phyloP scores from a whole-genome alignment of 2,888 invertebrate genomes.

The Diogma glabrata region DNA sequence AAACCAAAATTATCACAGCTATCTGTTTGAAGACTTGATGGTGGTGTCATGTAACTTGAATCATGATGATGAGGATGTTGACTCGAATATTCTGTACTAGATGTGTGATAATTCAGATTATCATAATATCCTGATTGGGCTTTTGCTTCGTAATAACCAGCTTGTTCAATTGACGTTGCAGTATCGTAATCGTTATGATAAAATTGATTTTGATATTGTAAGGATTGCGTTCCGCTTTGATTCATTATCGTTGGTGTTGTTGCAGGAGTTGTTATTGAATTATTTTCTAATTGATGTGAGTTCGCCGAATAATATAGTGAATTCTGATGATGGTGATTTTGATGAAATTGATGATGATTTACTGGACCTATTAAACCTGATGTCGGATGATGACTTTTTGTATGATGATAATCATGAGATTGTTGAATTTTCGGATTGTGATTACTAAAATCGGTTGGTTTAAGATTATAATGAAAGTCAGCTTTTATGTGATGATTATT shows the following conservation, averaged over 20 bases:
- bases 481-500: constrained; percentile 21
- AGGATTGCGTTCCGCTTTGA: not conserved
- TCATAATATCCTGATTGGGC: constrained; percentile 31
- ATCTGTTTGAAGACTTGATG: constrained; percentile 17
- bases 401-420: constrained; percentile 12
- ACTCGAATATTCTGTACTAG: constrained; percentile 17
- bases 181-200: constrained; percentile 26
- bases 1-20: constrained; percentile 21
- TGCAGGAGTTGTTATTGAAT: not conserved
- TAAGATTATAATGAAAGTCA: constrained; percentile 26
- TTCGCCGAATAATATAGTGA: constrained; percentile 5
- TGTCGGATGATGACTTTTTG: constrained; percentile 9
- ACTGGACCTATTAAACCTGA: constrained; percentile 11
- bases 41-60: constrained; percentile 15
- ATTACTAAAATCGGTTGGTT: constrained; percentile 24
- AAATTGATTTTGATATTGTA: constrained; percentile 25
- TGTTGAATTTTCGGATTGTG: constrained; percentile 17
- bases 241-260: not conserved
- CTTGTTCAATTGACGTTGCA: constrained; percentile 25
- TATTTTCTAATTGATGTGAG: not conserved
- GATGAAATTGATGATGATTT: constrained; percentile 25
- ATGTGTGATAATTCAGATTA: constrained; percentile 22
- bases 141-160: constrained; percentile 31
- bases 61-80: constrained; percentile 13
- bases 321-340: constrained; percentile 20